These are phyloP conservation scores for Cheumatopsyche charites DNA, from an alignment of 1,140 invertebrate species.

Conservation along the genomic window DNA sequence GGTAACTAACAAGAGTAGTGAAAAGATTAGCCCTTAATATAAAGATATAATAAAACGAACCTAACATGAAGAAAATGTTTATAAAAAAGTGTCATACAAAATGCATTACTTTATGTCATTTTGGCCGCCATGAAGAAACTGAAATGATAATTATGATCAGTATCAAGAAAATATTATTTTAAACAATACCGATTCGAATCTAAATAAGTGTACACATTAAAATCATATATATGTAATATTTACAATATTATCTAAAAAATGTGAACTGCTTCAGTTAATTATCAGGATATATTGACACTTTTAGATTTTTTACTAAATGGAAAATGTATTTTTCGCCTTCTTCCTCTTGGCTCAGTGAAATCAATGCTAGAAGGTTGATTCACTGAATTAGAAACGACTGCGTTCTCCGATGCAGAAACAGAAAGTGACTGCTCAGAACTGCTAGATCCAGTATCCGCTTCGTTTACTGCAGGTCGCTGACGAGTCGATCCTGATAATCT, in stretches of 20 bases:
- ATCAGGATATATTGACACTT: conserved; percentile 44
- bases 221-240: not conserved
- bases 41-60: no score
- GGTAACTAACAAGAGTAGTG: no score
- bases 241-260: not conserved
- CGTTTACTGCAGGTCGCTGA: conserved; percentile 34
- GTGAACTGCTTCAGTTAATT: not conserved
- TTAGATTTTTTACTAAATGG: conserved; percentile 46
- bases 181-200: not conserved
- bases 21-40: no score
- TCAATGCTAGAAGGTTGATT: not conserved
- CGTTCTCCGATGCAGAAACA: conserved; percentile 16
- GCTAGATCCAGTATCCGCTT: conserved; percentile 43
- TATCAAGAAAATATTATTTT: not conserved
- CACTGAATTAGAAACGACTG: not conserved
- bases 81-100: no score
- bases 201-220: not conserved
- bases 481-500: conserved; percentile 36
- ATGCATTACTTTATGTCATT: no score
- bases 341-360: conserved; percentile 5
- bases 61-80: no score
- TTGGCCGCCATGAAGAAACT: no score
- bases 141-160: not conserved
- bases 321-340: conserved; percentile 43
- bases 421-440: conserved; percentile 44